Conservation (phyloP, 2,113 vertebrate genomes). For the Pituophis catenifer region DNA sequence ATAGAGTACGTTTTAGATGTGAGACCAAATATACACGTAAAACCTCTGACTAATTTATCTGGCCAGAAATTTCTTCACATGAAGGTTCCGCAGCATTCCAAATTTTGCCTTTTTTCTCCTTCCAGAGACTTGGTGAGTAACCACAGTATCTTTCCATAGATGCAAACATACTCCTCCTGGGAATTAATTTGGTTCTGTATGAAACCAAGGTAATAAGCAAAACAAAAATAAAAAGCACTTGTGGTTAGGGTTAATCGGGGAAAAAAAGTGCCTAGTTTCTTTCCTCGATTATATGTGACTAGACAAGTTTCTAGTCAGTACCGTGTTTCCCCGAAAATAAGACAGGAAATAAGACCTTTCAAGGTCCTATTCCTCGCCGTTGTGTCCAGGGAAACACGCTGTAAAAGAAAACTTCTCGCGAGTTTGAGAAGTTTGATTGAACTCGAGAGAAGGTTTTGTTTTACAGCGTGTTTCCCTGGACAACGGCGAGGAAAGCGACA, state of each 20-base stretch:
- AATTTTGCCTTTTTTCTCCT: not conserved
- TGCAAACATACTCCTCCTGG: not conserved
- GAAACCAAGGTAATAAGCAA: not conserved
- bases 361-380: too few species aligned
- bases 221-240: not conserved
- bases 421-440: too few species aligned
- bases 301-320: not conserved
- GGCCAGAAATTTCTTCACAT: not conserved
- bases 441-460: too few species aligned
- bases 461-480: too few species aligned
- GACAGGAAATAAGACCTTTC: too few species aligned
- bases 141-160: not conserved
- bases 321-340: too few species aligned
- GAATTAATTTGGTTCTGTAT: slow-evolving; percentile 3
- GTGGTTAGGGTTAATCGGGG: not conserved
- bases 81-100: not conserved
- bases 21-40: not conserved
- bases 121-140: slow-evolving; percentile 3
- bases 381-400: too few species aligned
- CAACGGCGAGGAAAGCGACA: too few species aligned
- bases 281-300: not conserved
- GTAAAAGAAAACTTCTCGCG: too few species aligned
- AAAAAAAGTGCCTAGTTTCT: not conserved
- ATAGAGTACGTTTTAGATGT: not conserved
- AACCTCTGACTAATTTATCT: slow-evolving; percentile 24